Evolutionary conservation across 2,113 vertebrate genomes (phyloP).

Genomic region (Brachypodius melanocephalos): DNA sequence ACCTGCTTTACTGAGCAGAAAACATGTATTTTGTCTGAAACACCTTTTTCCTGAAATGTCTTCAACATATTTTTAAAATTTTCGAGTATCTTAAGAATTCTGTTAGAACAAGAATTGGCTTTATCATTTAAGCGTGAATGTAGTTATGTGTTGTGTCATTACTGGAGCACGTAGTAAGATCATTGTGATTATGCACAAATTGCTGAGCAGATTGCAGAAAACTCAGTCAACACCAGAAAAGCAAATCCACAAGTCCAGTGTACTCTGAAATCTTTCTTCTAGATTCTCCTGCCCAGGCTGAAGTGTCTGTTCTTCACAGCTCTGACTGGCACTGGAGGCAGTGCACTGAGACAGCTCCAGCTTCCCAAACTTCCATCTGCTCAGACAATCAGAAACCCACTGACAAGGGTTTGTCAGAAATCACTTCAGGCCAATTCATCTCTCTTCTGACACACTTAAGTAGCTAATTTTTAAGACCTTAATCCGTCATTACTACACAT

Average conservation of each 20-base stretch:
- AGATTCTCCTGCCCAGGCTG: background rate
- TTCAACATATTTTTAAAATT: background rate
- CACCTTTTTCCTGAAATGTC: background rate
- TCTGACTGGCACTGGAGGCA: background rate
- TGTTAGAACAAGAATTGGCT: background rate
- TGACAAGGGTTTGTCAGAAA: constrained; percentile 33
- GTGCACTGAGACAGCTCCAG: background rate
- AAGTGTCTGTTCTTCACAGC: background rate
- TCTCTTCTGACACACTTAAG: background rate
- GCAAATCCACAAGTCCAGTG: background rate
- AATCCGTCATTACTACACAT: background rate
- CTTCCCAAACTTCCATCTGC: background rate
- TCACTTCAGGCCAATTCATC: constrained; percentile 22
- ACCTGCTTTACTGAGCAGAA: background rate
- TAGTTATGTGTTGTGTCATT: background rate
- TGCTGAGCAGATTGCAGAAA: background rate
- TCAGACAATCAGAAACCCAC: background rate
- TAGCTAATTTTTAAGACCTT: background rate
- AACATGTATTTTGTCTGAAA: background rate
- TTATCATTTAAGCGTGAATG: background rate
- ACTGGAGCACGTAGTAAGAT: background rate
- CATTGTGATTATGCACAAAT: background rate
- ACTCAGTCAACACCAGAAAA: background rate
- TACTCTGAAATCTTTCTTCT: background rate
- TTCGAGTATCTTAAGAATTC: background rate